These are phyloP conservation scores for Zootermopsis nevadensis DNA, from an alignment of 2,888 invertebrate genomes.

Conservation along the genomic window DNA sequence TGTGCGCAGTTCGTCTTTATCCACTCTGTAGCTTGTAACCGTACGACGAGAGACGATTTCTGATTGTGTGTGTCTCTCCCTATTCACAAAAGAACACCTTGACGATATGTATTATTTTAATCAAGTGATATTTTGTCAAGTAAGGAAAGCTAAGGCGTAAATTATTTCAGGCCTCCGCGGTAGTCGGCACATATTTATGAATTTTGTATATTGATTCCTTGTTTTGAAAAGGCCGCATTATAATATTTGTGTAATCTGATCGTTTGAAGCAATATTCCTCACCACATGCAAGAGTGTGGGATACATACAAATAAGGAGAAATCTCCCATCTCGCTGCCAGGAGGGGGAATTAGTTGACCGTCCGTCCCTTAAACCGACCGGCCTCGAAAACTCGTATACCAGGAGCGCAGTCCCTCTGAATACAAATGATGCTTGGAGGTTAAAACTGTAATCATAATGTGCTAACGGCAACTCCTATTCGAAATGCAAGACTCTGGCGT, in stretches of 20 bases:
- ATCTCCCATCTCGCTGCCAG: neutral
- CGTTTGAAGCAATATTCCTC: neutral
- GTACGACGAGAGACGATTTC: too few relatives aligned
- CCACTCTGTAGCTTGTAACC: too few relatives aligned
- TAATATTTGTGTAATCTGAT: constrained; percentile 4
- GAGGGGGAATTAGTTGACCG: neutral
- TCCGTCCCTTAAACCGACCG: neutral
- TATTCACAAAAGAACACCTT: too few relatives aligned
- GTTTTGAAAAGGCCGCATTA: neutral
- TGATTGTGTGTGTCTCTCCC: too few relatives aligned
- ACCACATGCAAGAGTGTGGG: neutral
- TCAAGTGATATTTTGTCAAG: too few relatives aligned
- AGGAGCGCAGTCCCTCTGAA: neutral
- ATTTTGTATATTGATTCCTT: neutral
- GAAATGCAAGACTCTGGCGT: neutral
- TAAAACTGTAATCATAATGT: neutral
- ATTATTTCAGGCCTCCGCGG: too few relatives aligned
- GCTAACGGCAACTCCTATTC: neutral
- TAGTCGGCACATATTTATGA: neutral
- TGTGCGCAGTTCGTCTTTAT: too few relatives aligned
- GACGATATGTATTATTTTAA: too few relatives aligned
- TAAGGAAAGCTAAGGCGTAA: too few relatives aligned
- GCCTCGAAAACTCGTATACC: neutral
- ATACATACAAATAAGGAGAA: constrained; percentile 23
- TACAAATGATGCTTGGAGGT: neutral